A percentile compares a stretch with the other conserved stretches of the same genome.
These are phyloP conservation scores for Erinaceus europaeus DNA, from an alignment of 2,113 vertebrate genomes.

Conservation along the genomic window DNA sequence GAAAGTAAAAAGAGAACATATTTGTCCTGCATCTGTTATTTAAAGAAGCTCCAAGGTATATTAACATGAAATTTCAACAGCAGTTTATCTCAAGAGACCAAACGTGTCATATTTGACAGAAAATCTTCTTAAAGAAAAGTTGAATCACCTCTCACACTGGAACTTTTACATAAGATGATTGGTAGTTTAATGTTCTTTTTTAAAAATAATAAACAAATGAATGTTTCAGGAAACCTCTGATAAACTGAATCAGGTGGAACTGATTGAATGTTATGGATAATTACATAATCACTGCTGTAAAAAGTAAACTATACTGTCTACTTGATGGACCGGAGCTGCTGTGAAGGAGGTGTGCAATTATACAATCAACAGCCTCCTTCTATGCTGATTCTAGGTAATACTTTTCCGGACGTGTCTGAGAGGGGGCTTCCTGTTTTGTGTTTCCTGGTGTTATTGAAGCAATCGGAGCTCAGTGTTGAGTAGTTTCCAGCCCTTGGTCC, in stretches of 20 bases:
- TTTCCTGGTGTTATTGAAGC: slow-evolving; percentile 43
- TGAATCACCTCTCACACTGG: not conserved
- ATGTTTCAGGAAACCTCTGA: slow-evolving; percentile 72
- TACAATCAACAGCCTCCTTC: slow-evolving; percentile 50
- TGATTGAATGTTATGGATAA: slow-evolving; percentile 74
- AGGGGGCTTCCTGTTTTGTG: slow-evolving; percentile 51
- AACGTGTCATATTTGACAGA: not conserved
- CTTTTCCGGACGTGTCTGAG: slow-evolving; percentile 29
- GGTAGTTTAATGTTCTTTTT: slow-evolving; percentile 63
- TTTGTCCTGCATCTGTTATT: slow-evolving; percentile 19
- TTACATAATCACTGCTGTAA: slow-evolving; percentile 77
- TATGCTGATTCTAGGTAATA: slow-evolving; percentile 55
- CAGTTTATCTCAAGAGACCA: not conserved
- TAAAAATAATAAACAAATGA: slow-evolving; percentile 69
- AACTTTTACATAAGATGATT: slow-evolving; percentile 50
- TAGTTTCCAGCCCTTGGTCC: not conserved
- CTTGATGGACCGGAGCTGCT: slow-evolving; percentile 69
- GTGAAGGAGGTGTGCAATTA: slow-evolving; percentile 65
- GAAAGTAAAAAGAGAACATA: not conserved
- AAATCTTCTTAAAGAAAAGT: slow-evolving; percentile 5
- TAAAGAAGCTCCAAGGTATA: not conserved
- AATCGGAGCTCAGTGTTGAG: not conserved
- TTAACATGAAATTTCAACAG: slow-evolving; percentile 23
- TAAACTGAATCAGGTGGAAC: slow-evolving; percentile 68
- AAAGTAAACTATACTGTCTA: slow-evolving; percentile 70